Conservation (phyloP, 1,140 invertebrate species). For the Lucilia sericata region DNA sequence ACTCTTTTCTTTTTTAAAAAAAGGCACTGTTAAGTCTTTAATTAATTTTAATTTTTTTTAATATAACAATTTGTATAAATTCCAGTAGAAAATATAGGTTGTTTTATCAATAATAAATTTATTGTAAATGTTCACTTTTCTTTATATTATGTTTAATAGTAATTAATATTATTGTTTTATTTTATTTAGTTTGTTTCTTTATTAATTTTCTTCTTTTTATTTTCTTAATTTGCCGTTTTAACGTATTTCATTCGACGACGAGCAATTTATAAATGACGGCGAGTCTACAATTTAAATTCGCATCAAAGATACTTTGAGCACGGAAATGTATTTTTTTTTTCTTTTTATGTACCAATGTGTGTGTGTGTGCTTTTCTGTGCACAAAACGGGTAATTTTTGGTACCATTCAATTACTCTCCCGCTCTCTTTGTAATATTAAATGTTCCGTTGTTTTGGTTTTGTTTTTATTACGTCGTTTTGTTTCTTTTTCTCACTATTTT, state of each 20-base stretch:
- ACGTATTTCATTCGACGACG: conserved; percentile 15
- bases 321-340: neutral
- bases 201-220: neutral
- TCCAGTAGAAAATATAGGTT: conserved; percentile 1
- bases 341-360: neutral
- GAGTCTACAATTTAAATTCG: neutral
- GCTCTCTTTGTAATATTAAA: too few relatives aligned
- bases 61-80: neutral
- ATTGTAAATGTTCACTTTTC: neutral
- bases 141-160: neutral
- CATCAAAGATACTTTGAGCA: neutral
- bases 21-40: neutral
- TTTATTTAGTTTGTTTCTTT: neutral
- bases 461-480: too few relatives aligned
- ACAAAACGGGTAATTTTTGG: too few relatives aligned
- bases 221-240: neutral
- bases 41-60: neutral
- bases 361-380: neutral
- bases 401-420: too few relatives aligned
- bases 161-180: neutral
- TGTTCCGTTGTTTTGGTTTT: too few relatives aligned
- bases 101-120: neutral
- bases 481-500: too few relatives aligned
- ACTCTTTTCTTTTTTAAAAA: neutral
- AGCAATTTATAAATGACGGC: conserved; percentile 20